A percentile compares a stretch with the other conserved stretches of the same genome.
Conservation (phyloP, 2,113 vertebrate species). For the Engystomops pustulosus region DNA sequence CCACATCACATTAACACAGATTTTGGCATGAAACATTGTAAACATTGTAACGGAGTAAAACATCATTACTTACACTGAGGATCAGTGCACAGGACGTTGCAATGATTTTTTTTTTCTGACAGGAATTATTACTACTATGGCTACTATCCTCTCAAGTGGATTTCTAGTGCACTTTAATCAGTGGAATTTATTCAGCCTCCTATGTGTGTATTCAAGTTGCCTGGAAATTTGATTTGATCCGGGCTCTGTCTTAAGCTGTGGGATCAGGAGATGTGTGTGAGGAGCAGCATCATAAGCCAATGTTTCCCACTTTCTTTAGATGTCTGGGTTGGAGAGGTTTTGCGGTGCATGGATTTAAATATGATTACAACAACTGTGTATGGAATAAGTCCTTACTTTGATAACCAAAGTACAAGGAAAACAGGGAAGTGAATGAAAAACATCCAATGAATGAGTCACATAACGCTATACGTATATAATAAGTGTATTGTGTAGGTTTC, state of each 20-base stretch:
- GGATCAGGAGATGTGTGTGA: slow-evolving; percentile 49
- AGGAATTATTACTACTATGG: slow-evolving; percentile 7
- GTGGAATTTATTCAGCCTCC: slow-evolving; percentile 28
- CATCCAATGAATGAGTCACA: not conserved
- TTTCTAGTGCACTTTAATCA: slow-evolving; percentile 49
- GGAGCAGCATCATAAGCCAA: slow-evolving; percentile 33
- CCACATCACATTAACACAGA: not conserved
- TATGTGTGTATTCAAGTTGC: slow-evolving; percentile 22
- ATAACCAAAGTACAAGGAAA: slow-evolving; percentile 14
- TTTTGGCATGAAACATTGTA: not conserved
- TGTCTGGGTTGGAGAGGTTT: slow-evolving; percentile 34
- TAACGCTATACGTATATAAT: not conserved
- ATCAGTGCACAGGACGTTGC: not conserved
- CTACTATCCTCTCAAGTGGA: slow-evolving; percentile 1
- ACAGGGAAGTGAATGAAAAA: not conserved
- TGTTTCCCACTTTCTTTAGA: slow-evolving; percentile 36
- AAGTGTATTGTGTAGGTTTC: not conserved
- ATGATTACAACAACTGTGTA: slow-evolving; percentile 38
- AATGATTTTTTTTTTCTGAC: not conserved
- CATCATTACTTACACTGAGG: not conserved
- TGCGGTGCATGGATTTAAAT: slow-evolving; percentile 43
- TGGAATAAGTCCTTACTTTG: slow-evolving; percentile 40
- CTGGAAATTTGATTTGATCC: slow-evolving; percentile 47
- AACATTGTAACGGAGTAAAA: not conserved
- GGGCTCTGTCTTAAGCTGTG: slow-evolving; percentile 35